Evolutionary conservation across 2,113 vertebrate species (phyloP).

Genomic region (Smithornis capensis): DNA sequence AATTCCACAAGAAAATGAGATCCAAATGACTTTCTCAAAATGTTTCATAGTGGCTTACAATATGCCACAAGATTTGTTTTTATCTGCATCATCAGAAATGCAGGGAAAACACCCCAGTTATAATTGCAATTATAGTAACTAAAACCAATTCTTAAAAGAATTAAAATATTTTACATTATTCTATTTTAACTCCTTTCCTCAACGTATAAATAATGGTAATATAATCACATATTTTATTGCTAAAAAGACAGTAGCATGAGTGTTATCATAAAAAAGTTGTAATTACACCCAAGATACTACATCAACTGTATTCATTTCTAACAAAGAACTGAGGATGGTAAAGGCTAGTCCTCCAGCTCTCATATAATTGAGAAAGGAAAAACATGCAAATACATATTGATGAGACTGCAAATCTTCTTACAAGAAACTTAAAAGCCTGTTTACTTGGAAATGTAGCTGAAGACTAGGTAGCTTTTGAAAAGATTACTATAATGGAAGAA

Average conservation of each 20-base stretch:
- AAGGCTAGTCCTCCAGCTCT: not conserved
- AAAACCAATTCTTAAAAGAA: not conserved
- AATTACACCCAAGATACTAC: not conserved
- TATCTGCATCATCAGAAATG: not conserved
- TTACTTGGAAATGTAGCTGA: not conserved
- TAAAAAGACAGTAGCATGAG: not conserved
- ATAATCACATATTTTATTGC: not conserved
- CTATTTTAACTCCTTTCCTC: not conserved
- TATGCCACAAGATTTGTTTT: not conserved
- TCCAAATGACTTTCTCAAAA: slow-evolving; percentile 16
- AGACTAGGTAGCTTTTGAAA: not conserved
- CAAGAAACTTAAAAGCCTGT: not conserved
- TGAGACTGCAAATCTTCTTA: not conserved
- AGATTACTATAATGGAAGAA: not conserved
- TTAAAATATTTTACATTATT: not conserved
- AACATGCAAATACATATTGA: not conserved
- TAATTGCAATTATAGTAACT: not conserved
- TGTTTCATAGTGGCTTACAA: not conserved
- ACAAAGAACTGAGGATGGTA: not conserved
- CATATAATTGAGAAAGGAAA: not conserved
- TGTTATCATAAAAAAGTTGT: not conserved
- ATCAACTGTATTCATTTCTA: not conserved
- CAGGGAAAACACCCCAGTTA: not conserved
- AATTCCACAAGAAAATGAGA: slow-evolving; percentile 5
- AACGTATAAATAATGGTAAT: not conserved